Base-by-base conservation (phyloP, 2,797 vertebrate genomes). In the Chrosomus eos region DNA sequence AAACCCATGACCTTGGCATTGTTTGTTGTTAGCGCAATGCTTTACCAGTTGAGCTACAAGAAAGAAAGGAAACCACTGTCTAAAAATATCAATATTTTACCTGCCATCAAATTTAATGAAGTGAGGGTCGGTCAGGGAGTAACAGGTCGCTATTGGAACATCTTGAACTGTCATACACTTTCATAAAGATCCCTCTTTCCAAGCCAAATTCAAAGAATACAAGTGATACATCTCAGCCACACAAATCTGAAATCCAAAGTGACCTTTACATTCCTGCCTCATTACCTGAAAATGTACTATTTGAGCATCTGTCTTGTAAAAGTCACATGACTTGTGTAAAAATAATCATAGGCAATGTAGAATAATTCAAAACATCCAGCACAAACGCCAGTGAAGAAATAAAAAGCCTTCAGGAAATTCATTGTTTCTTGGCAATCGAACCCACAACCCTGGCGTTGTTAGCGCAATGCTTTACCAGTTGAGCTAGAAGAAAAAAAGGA, bases 91-190 rank as follows among this genome's bases (percentile, higher is more conserved):
- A 40, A 64, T 31, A 31, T 73, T 48, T 94, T 93, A 96, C 95
- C 94, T 92, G 91, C 95, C 94, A 86, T 97, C 96, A 90, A 96
- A 93, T 1, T 93, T 95, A 83, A 95, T 95, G 89, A 96, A 88
- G 84, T 95, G 95, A 71, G 95, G 94, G 93, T 97, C 95, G 51
- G 95, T 96, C 88, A 96, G 90, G 23, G 95, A 95, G 93, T 95
- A 94, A 92, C 94, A 95, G 64, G 89, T 92, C 78, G 93, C 93
- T 26, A 94, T 95, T 53, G 94, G 94, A 86, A 95, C 85, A 85
- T 95, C 93, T 89, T 94, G 94, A 55, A 95, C 94, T 1, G 75
- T 91, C 86, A 96, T 93, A 82, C 26, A 31, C 58, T 84, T 72
- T 31, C 28, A 48, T 62, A 76, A 48, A 55, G 84, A 85, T 85